Conservation (phyloP, 2,113 vertebrate genomes). For the Henicopernis longicauda region DNA sequence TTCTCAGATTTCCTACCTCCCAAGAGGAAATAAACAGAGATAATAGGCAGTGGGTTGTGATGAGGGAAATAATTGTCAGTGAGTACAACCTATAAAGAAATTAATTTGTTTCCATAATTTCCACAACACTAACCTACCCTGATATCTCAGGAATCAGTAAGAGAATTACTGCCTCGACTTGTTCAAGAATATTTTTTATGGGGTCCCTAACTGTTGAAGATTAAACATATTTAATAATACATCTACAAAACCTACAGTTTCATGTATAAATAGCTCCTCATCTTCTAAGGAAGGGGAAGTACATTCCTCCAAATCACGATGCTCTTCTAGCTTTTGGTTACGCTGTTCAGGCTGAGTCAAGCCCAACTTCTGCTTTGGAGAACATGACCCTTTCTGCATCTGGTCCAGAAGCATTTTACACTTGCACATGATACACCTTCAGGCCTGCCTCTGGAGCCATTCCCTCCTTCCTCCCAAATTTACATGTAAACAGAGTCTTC, state of each 20-base stretch:
- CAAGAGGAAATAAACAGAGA: neutral
- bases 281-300: neutral
- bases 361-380: neutral
- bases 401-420: neutral
- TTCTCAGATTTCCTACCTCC: neutral
- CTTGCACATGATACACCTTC: neutral
- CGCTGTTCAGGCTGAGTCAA: neutral
- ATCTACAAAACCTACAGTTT: neutral
- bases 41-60: neutral
- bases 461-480: neutral
- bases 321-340: neutral
- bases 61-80: neutral
- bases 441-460: neutral
- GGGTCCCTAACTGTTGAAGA: neutral
- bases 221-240: neutral
- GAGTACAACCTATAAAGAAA: neutral
- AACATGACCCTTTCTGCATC: neutral
- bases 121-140: neutral
- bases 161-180: neutral
- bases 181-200: neutral
- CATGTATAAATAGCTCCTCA: neutral
- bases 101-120: constrained; percentile 14
- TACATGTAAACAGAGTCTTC: neutral
- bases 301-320: neutral
- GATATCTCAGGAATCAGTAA: neutral